Base-by-base conservation (phyloP, 2,113 vertebrate genomes). In the Malurus cyaneus region DNA sequence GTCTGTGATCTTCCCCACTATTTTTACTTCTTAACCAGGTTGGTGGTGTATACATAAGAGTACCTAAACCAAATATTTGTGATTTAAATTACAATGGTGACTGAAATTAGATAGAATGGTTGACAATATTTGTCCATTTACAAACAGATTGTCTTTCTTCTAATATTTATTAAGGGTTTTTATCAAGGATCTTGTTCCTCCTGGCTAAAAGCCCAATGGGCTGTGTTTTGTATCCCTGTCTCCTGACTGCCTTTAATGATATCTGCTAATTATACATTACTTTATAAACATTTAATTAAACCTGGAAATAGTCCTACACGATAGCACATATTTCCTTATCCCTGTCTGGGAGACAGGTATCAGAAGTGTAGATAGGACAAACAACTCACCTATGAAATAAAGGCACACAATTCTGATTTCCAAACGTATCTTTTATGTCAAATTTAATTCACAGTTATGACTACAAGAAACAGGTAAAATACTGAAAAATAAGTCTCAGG, bases 201-300 rank as follows among this genome's bases (percentile, higher is more conserved):
- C 56, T 78, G 73, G 18, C 28, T 80, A 67, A 83, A 86, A 92
- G 71, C 11, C 15, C 32, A 41, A 1, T 14, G 24, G 41, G 47
- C 12, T 69, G 19, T 66, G 61, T 47, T 70, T 78, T 59, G 54
- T 88, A 80, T 24, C 19, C 39, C 8, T 21, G 59, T 72, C 32
- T 80, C 89, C 50, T 60, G 32, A 41, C 34, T 59, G 50, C 9
- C 11, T 84, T 94, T 77, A 89, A 77, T 70, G 59, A 89, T 34
- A 83, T 13, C 24, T 83, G 24, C 42, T 83, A 90, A 89, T 92
- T 94, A 80, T 52, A 62, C 0, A 1, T 46, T 88, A 74, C 7
- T 86, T 93, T 83, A 56, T 66, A 88, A 93, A 83, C 52, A 66
- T 83, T 94, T 90, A 94, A 95, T 94, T 89, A 95, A 95, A 23